These are phyloP conservation scores for Rapana venosa DNA, from an alignment of 2,888 invertebrate genomes.

Conservation along the genomic window DNA sequence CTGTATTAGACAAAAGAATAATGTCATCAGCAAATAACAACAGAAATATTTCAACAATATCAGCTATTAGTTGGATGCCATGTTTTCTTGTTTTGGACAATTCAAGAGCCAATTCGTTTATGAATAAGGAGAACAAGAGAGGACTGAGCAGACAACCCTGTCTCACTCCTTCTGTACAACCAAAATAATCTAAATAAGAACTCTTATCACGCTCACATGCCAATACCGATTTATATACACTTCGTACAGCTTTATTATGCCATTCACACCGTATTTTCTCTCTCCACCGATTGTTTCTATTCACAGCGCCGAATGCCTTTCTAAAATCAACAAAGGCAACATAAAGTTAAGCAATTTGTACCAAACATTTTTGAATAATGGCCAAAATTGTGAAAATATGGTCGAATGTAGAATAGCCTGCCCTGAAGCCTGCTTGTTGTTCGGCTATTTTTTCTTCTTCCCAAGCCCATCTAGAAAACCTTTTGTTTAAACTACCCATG, in stretches of 20 bases:
- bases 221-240: not conserved
- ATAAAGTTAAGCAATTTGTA: not conserved
- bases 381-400: not conserved
- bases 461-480: not conserved
- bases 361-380: no score
- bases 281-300: not conserved
- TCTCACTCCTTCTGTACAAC: no score
- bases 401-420: not conserved
- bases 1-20: not conserved
- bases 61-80: not conserved
- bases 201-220: not conserved
- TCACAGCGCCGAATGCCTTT: not conserved
- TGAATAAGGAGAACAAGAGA: not conserved
- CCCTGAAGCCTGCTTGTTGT: not conserved
- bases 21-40: not conserved
- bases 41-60: not conserved
- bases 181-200: not conserved
- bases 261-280: not conserved
- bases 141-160: not conserved
- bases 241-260: not conserved
- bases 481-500: not conserved
- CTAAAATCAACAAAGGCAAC: not conserved
- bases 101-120: not conserved
- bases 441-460: not conserved
- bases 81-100: not conserved